These are phyloP conservation scores for Brotogeris chrysoptera DNA, from an alignment of 2,797 vertebrate genomes.

Conservation along the genomic window DNA sequence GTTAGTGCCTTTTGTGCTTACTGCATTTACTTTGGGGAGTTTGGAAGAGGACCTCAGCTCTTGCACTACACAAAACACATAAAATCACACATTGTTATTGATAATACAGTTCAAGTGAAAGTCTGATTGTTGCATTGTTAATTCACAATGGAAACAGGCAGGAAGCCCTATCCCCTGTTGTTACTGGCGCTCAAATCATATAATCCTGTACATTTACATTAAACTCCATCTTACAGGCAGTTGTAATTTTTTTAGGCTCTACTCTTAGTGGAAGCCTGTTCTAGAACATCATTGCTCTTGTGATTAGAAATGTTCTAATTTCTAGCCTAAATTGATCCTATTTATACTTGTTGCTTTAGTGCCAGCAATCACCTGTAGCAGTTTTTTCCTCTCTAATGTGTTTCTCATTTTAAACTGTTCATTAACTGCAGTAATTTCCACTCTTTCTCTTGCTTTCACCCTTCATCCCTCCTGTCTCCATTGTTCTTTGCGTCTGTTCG, in stretches of 20 bases:
- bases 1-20: not conserved
- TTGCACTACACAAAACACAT: not conserved
- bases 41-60: not conserved
- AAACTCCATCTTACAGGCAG: not conserved
- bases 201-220: not conserved
- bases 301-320: not conserved
- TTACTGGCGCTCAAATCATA: not conserved
- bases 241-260: not conserved
- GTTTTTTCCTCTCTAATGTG: not conserved
- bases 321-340: not conserved
- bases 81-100: conserved; percentile 23
- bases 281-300: not conserved
- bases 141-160: conserved; percentile 40
- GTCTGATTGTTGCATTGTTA: conserved; percentile 43
- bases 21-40: not conserved
- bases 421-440: not conserved
- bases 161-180: not conserved
- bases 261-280: not conserved
- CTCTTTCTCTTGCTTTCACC: not conserved
- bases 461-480: not conserved
- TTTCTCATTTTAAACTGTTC: not conserved
- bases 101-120: not conserved
- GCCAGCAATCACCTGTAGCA: not conserved
- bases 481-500: not conserved
- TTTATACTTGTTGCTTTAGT: not conserved